Base-by-base conservation (phyloP, 2,113 vertebrate species). In the Tichodroma muraria region DNA sequence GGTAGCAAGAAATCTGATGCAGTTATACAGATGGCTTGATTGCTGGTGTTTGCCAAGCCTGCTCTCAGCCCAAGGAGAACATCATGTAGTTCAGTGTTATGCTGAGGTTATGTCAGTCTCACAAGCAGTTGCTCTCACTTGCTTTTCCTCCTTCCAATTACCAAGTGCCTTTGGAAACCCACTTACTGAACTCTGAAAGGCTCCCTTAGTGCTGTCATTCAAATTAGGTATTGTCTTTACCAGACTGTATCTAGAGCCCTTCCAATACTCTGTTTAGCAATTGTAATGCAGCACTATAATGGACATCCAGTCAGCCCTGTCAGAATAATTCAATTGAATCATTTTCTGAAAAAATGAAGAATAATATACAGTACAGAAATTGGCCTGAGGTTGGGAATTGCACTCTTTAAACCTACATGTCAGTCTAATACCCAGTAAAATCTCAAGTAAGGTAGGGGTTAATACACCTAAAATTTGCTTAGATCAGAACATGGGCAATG, bases 311-410 rank as follows among this genome's bases (percentile, higher is more conserved):
- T 66, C 92, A 94, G 80, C 66, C 80, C 90, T 94, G 92, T 93
- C 93, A 96, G 61, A 94, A 94, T 84, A 96, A 86, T 89, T 94
- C 89, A 91, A 87, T 13, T 93, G 96, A 94, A 83, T 95, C 33
- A 92, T 96, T 96, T 96, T 94, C 93, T 94, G 68, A 45, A 96
- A 88, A 96, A 91, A 88, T 85, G 73, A 93, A 80, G 81, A 95
- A 90, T 90, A 95, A 96, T 47, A 88, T 80, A 85, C 70, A 69
- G 72, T 77, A 85, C 59, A 91, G 85, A 94, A 95, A 95, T 80
- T 63, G 63, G 60, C 37, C 65, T 96, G 90, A 94, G 87, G 87
- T 1, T 66, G 68, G 63, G 82, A 85, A 95, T 87, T 95, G 64
- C 83, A 60, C 52, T 91, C 63, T 75, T 85, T 96, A 84, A 73